Percentiles rank a stretch among this genome's conserved stretches.
These are phyloP conservation scores for Cirrhinus mrigala DNA, from an alignment of 2,797 vertebrate genomes.

Conservation along the genomic window DNA sequence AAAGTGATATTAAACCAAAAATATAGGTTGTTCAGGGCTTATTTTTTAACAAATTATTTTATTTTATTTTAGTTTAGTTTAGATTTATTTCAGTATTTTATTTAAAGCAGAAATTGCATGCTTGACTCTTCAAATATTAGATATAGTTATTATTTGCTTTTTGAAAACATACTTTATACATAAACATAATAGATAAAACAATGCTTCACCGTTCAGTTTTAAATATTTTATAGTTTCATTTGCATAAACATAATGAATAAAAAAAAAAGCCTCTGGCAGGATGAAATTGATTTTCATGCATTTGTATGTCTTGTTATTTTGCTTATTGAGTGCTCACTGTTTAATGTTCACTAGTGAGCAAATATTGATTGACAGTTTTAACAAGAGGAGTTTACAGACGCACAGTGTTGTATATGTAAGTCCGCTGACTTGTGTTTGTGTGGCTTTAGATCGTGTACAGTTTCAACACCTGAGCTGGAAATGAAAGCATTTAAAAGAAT, in stretches of 20 bases:
- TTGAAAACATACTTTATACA: background rate
- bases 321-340: slow-evolving; percentile 27
- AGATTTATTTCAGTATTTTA: no score
- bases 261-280: background rate
- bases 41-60: no score
- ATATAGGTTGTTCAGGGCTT: no score
- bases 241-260: background rate
- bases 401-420: background rate
- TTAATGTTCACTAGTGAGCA: slow-evolving; percentile 48
- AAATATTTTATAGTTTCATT: no score
- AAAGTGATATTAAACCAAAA: background rate
- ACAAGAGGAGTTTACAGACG: slow-evolving; percentile 43
- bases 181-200: background rate
- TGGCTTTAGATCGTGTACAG: background rate
- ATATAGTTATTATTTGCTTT: background rate
- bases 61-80: no score
- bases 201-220: no score
- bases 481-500: background rate
- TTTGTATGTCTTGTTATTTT: slow-evolving; percentile 9
- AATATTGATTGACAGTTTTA: slow-evolving; percentile 56
- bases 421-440: slow-evolving; percentile 2
- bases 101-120: no score
- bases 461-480: background rate
- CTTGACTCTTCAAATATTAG: no score
- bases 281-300: background rate